Conservation (phyloP, 2,888 invertebrate genomes). For the Philereme transversata region DNA sequence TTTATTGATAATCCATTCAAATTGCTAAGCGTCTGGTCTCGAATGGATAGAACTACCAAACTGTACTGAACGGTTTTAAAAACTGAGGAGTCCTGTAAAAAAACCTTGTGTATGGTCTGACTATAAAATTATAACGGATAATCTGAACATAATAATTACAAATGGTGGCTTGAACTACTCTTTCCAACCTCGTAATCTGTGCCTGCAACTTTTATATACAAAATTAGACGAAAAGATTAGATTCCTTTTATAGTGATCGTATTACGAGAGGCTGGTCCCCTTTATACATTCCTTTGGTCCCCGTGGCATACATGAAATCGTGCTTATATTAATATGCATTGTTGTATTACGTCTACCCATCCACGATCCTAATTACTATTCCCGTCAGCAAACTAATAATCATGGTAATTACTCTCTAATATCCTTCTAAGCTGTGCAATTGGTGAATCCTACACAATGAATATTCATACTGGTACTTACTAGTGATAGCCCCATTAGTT, state of each 20-base stretch:
- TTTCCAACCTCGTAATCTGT: too few relatives aligned
- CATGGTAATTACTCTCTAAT: constrained; percentile 41
- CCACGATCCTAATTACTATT: constrained; percentile 31
- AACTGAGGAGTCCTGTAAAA: not conserved
- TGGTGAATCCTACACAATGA: constrained; percentile 39
- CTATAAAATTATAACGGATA: too few relatives aligned
- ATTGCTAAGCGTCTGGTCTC: constrained; percentile 28
- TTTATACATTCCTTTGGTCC: constrained; percentile 8
- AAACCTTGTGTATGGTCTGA: too few relatives aligned
- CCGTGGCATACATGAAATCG: constrained; percentile 8
- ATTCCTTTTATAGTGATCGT: too few relatives aligned
- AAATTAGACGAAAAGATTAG: too few relatives aligned
- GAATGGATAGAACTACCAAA: constrained; percentile 21
- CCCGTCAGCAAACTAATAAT: constrained; percentile 40
- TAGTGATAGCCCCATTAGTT: constrained; percentile 45
- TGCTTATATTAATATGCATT: constrained; percentile 9
- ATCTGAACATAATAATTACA: too few relatives aligned
- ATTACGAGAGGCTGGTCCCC: too few relatives aligned
- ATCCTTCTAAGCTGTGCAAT: constrained; percentile 40
- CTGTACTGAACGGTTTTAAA: constrained; percentile 19
- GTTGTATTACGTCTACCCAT: constrained; percentile 9
- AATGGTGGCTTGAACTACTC: too few relatives aligned
- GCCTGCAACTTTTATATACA: too few relatives aligned
- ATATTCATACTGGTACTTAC: constrained; percentile 44
- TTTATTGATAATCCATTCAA: constrained; percentile 37